A percentile compares a stretch with the other conserved stretches of the same genome.
phyloP scores from a whole-genome alignment of 1,140 invertebrate species.

The Lineus longissimus region DNA sequence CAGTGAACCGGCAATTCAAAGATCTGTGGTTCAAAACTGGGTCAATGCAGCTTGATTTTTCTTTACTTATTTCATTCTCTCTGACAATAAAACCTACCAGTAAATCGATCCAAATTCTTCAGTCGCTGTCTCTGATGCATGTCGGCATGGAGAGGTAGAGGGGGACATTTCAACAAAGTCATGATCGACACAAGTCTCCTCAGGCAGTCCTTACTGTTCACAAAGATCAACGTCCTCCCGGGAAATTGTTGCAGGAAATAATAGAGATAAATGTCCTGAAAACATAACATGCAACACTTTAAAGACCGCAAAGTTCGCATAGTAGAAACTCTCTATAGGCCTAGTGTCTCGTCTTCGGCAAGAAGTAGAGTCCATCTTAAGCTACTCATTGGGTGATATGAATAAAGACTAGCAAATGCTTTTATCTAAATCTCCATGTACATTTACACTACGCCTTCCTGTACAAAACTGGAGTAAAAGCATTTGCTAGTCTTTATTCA shows the following conservation, averaged over 20 bases:
- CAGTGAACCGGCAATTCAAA: too few relatives aligned
- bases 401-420: too few relatives aligned
- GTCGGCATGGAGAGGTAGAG: conserved; percentile 84
- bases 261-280: conserved; percentile 82
- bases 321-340: neutral
- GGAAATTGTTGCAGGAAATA: conserved; percentile 81
- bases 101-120: conserved; percentile 90
- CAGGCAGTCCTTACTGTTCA: conserved; percentile 93
- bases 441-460: too few relatives aligned
- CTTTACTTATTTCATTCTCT: too few relatives aligned
- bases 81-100: conserved; percentile 58
- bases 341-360: too few relatives aligned
- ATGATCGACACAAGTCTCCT: conserved; percentile 79
- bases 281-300: conserved; percentile 7
- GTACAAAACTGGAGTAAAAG: too few relatives aligned
- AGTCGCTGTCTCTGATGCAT: conserved; percentile 93
- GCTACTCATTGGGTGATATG: too few relatives aligned
- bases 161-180: conserved; percentile 69
- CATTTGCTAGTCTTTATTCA: too few relatives aligned
- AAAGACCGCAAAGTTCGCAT: neutral
- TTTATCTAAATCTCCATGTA: too few relatives aligned
- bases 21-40: too few relatives aligned
- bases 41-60: too few relatives aligned
- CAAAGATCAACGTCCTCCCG: conserved; percentile 92
- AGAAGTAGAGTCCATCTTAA: too few relatives aligned